These are phyloP conservation scores for Chamaetylas fuelleborni DNA, from an alignment of 2,113 vertebrate species.

Conservation along the genomic window DNA sequence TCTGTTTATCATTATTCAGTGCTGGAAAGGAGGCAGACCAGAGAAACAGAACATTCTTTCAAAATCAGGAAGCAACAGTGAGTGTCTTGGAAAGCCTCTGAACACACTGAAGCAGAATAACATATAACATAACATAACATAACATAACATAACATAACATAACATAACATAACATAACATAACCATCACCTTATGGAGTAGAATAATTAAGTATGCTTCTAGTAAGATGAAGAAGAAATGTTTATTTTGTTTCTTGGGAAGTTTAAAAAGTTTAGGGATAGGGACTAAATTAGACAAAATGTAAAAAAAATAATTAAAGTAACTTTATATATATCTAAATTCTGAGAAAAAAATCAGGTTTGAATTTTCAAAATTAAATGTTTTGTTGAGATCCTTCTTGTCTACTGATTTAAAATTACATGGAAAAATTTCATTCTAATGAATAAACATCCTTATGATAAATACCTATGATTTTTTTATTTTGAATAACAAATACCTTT, in stretches of 20 bases:
- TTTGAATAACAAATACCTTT: neutral
- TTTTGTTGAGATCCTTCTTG: neutral
- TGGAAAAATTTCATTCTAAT: neutral
- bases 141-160: neutral
- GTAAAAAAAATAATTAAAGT: neutral
- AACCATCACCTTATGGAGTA: neutral
- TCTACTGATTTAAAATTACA: neutral
- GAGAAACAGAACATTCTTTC: neutral
- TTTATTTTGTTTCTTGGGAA: neutral
- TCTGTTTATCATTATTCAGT: conserved; percentile 58
- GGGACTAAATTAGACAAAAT: neutral
- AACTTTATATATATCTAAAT: neutral
- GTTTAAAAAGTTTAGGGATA: neutral
- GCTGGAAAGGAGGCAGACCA: conserved; percentile 9
- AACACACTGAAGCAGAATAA: neutral
- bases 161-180: neutral
- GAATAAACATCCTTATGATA: neutral
- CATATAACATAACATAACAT: neutral
- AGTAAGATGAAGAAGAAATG: neutral
- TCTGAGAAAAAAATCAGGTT: neutral
- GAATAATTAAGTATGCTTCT: neutral
- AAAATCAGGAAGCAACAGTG: neutral
- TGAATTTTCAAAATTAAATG: neutral
- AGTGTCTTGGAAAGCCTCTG: neutral
- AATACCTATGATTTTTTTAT: neutral